Evolutionary conservation across 2,113 vertebrate genomes (phyloP).

Genomic region (Periophthalmus modestus): DNA sequence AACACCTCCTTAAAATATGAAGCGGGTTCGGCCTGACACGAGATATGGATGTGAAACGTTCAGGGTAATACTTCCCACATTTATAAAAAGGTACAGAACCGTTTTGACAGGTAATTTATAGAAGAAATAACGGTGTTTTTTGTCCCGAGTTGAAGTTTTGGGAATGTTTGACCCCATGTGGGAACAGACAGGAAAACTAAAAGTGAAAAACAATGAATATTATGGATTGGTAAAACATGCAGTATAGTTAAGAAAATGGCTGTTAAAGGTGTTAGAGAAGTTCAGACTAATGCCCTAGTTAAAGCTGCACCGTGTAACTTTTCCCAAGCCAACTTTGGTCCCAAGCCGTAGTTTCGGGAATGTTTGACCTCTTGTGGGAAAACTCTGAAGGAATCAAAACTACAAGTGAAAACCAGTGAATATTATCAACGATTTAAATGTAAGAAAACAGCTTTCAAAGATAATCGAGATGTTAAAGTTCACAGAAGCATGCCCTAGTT

Average conservation of each 20-base stretch:
- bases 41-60: constrained; percentile 53
- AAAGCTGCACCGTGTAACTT: no score
- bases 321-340: constrained; percentile 27
- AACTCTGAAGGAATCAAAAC: no score
- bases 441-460: no score
- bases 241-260: no score
- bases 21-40: constrained; percentile 47
- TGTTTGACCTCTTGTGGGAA: constrained; percentile 43
- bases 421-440: background rate
- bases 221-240: background rate
- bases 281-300: no score
- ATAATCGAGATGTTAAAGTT: no score
- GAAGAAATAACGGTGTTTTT: constrained; percentile 27
- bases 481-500: background rate
- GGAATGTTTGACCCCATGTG: constrained; percentile 50
- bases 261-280: no score
- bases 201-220: constrained; percentile 26
- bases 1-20: constrained; percentile 65
- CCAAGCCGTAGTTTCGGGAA: constrained; percentile 28
- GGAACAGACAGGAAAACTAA: constrained; percentile 32
- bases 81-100: constrained; percentile 32
- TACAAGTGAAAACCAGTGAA: constrained; percentile 30
- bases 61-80: constrained; percentile 43
- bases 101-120: constrained; percentile 46
- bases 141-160: constrained; percentile 9